phyloP scores from a whole-genome alignment of 1,140 invertebrate genomes.

The Kradibia gibbosae region DNA sequence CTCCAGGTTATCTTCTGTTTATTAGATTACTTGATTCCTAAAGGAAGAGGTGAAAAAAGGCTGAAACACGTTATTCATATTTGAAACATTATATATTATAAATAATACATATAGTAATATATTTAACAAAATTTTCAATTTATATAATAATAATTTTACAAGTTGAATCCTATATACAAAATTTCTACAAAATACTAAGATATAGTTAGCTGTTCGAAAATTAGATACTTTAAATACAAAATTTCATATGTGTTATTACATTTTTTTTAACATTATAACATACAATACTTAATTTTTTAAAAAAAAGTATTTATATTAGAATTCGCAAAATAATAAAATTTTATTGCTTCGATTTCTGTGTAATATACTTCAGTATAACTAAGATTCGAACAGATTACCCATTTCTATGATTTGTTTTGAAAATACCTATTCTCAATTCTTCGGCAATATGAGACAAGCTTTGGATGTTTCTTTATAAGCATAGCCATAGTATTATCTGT shows the following conservation, averaged over 20 bases:
- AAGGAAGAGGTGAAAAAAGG: slow-evolving; percentile 68
- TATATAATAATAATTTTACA: slow-evolving; percentile 50
- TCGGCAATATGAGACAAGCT: slow-evolving; percentile 83
- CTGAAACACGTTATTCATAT: slow-evolving; percentile 65
- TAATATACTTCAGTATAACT: slow-evolving; percentile 62
- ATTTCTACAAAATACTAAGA: slow-evolving; percentile 46
- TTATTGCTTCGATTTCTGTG: slow-evolving; percentile 56
- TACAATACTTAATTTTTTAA: slow-evolving; percentile 7
- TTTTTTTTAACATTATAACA: slow-evolving; percentile 31
- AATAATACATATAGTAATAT: slow-evolving; percentile 51
- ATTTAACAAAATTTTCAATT: slow-evolving; percentile 40
- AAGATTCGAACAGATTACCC: slow-evolving; percentile 62
- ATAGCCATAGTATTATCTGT: slow-evolving; percentile 79
- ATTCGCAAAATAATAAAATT: slow-evolving; percentile 64
- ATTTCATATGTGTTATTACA: slow-evolving; percentile 10
- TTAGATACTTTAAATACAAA: slow-evolving; percentile 54
- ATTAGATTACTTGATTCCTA: slow-evolving; percentile 60
- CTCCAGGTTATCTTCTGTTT: slow-evolving; percentile 61
- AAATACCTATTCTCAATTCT: slow-evolving; percentile 86
- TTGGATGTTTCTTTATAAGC: slow-evolving; percentile 80
- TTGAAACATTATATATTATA: slow-evolving; percentile 57
- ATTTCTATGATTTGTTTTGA: slow-evolving; percentile 68
- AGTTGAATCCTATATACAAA: slow-evolving; percentile 28
- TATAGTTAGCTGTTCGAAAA: slow-evolving; percentile 53
- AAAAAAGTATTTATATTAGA: neutral